Conservation (phyloP, 2,888 invertebrate species). For the Agapostemon virescens region DNA sequence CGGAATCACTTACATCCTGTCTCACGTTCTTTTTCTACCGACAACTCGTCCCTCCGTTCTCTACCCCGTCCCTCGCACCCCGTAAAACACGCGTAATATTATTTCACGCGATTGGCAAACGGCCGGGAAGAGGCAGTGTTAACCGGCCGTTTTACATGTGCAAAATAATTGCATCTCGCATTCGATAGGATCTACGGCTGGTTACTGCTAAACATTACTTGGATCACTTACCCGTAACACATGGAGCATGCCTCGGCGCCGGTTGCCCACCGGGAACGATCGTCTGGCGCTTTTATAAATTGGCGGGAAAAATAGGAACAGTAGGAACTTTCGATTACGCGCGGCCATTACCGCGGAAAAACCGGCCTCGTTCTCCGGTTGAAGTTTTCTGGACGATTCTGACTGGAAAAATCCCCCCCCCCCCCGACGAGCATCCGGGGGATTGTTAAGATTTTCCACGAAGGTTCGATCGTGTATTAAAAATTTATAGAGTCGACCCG, state of each 20-base stretch:
- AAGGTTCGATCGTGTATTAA: background rate
- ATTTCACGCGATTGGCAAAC: conserved; percentile 41
- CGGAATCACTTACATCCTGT: conserved; percentile 63
- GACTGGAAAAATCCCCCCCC: no score
- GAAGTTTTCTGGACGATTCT: no score
- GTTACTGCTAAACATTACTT: conserved; percentile 12
- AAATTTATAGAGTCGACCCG: background rate
- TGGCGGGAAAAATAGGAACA: background rate
- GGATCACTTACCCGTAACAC: conserved; percentile 26
- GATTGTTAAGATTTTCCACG: background rate
- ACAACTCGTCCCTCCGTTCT: no score
- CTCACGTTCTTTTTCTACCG: conserved; percentile 49
- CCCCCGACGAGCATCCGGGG: background rate
- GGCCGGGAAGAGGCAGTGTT: background rate
- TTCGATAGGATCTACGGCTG: conserved; percentile 24
- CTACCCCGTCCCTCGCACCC: background rate
- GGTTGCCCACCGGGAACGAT: background rate
- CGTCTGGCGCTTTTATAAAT: background rate
- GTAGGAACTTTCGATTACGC: no score
- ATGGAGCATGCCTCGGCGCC: background rate
- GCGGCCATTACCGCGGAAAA: no score
- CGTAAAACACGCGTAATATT: conserved; percentile 29
- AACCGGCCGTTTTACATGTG: conserved; percentile 7
- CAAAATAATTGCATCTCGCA: conserved; percentile 15
- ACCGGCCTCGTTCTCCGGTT: no score